Evolutionary conservation across 1,140 invertebrate species (phyloP).

Genomic region (Bombus turneri): DNA sequence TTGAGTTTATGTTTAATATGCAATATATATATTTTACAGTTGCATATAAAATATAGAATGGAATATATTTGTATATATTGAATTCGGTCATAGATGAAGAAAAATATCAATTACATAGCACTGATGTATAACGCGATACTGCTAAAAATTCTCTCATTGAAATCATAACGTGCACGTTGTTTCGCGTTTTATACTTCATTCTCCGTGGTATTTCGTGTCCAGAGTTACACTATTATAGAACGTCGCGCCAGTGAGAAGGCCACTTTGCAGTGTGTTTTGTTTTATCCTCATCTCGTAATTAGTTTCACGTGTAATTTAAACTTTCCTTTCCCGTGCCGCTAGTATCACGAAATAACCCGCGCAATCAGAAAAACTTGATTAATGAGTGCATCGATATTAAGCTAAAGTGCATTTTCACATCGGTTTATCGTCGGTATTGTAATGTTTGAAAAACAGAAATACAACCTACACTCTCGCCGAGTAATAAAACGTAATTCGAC

Average conservation of each 20-base stretch:
- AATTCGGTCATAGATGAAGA: too few species aligned
- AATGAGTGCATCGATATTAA: conserved; percentile 14
- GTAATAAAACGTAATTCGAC: not conserved
- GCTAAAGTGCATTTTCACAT: not conserved
- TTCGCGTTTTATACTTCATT: not conserved
- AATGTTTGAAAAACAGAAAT: not conserved
- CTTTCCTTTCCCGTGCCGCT: not conserved
- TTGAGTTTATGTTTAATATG: too few species aligned
- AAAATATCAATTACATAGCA: not conserved
- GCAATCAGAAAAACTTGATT: conserved; percentile 4
- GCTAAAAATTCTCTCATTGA: not conserved
- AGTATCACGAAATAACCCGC: not conserved
- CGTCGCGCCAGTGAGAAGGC: not conserved
- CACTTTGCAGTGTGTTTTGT: conserved; percentile 1
- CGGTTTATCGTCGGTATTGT: not conserved
- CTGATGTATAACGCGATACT: not conserved
- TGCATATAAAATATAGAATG: too few species aligned
- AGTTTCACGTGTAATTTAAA: conserved; percentile 18
- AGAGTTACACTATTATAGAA: not conserved
- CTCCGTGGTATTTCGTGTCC: too few species aligned
- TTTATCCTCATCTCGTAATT: conserved; percentile 11
- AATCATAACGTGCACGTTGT: not conserved
- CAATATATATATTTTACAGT: too few species aligned
- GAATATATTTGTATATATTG: too few species aligned
- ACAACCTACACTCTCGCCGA: not conserved